Evolutionary conservation across 1,140 invertebrate species (phyloP).

Genomic region (Musca vetustissima): DNA sequence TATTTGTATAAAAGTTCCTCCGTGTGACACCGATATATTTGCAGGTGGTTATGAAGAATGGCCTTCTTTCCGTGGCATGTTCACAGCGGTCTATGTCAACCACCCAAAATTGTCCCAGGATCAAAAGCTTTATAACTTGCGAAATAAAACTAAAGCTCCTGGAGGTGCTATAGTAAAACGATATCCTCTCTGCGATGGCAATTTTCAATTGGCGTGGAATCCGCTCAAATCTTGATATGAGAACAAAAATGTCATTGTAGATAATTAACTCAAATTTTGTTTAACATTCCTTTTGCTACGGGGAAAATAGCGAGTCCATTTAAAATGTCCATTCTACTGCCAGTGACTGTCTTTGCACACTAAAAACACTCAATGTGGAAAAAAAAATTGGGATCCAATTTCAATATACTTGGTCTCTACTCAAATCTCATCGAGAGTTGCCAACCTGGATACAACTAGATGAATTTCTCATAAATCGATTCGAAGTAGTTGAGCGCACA

Average conservation of each 20-base stretch:
- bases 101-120: not conserved
- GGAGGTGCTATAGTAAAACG: not conserved
- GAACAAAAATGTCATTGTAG: not conserved
- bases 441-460: slow-evolving; percentile 3
- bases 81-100: slow-evolving; percentile 5
- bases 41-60: slow-evolving; percentile 3
- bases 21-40: slow-evolving; percentile 19
- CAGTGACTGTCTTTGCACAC: not conserved
- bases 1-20: slow-evolving; percentile 3
- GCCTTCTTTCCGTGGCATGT: slow-evolving; percentile 7
- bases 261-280: not conserved
- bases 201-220: not conserved
- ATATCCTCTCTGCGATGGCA: not conserved
- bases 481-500: not conserved
- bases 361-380: not conserved
- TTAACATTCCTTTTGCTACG: not conserved
- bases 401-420: slow-evolving; percentile 9
- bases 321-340: not conserved
- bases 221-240: not conserved
- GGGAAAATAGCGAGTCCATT: not conserved
- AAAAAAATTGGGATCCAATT: slow-evolving; percentile 8
- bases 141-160: not conserved
- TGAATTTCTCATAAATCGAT: not conserved
- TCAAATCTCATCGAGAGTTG: not conserved
- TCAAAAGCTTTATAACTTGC: not conserved